Evolutionary conservation across 2,888 invertebrate species (phyloP), one percentile per base, ranked within the genome.

Genomic region (Eupithecia centaureata): DNA sequence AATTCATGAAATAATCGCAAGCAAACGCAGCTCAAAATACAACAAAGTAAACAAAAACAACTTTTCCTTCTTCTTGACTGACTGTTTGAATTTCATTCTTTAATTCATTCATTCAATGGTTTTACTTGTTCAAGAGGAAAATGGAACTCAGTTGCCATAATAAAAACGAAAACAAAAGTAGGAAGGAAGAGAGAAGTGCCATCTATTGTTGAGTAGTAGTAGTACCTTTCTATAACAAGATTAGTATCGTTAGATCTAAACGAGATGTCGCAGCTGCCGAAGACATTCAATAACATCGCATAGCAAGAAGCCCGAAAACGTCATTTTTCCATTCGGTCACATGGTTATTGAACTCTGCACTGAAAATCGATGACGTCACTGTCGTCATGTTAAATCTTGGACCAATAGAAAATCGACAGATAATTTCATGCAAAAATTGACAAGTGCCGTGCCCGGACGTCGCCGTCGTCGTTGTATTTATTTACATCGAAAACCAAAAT

Each of bases 391-490:
- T 70, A 69, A 62, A 71, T 63, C 82, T 71, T 88, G 89, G 88
- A 87, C 93, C 93, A 93, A 93, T 93, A 76, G 82, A 74, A 83
- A 78, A 76, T 67, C 86, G 89, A 89, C 93, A 90, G 84, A 93
- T 92, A 91, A 85, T 90, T 88, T 86, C 78, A 82, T 81, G 83
- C 79, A 79, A 77, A 91, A 92, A 91, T 91, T 92, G 91, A 88
- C 91, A 91, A 91, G 90, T 91, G 82, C 79, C 76, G 78, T 79
- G 81, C 79, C 79, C 78, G 79, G 79, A 79, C 82, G 83, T 70
- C 74, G 78, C 73, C 83, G 80, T 30, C 89, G n/a, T 70, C 74
- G 77, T 73, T 84, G 80, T 90, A 90, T 90, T 90, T 91, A 91
- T 91, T 91, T 91, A 91, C 88, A 83, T 85, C 79, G 82, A 82